phyloP scores from a whole-genome alignment of 2,888 invertebrate species.

The Ectemnius continuus region DNA sequence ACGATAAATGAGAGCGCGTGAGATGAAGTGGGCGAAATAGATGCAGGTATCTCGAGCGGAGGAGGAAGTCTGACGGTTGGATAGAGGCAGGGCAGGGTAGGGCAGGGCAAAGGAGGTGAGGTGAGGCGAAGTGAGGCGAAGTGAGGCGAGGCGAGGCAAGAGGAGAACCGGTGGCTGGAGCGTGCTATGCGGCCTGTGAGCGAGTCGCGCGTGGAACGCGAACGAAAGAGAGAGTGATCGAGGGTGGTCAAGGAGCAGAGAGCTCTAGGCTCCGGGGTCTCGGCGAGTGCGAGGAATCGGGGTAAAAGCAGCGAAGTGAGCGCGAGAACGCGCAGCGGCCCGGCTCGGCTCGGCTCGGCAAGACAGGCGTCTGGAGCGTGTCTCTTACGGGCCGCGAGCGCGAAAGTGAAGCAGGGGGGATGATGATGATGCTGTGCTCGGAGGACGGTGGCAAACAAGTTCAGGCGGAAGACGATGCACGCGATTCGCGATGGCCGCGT shows the following conservation, averaged over 20 bases:
- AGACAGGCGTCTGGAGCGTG: slow-evolving; percentile 3
- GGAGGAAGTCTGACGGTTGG: slow-evolving; percentile 1
- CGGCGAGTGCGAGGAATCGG: slow-evolving; percentile 29
- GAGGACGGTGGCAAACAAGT: too few relatives aligned
- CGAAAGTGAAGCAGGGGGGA: not conserved
- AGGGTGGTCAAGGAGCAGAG: slow-evolving; percentile 27
- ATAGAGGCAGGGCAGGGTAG: not conserved
- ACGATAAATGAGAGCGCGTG: slow-evolving; percentile 1
- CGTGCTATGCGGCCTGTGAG: slow-evolving; percentile 37
- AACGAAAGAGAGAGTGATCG: slow-evolving; percentile 61
- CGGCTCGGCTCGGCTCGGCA: slow-evolving; percentile 17
- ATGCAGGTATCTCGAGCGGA: not conserved
- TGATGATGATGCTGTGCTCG: too few relatives aligned
- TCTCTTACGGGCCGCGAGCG: not conserved
- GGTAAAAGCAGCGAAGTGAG: slow-evolving; percentile 22
- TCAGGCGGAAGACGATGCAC: not conserved
- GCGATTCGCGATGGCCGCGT: not conserved
- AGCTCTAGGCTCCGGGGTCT: slow-evolving; percentile 7
- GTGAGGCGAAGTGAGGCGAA: slow-evolving; percentile 3
- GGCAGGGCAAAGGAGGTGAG: slow-evolving; percentile 5
- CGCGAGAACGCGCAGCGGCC: slow-evolving; percentile 17
- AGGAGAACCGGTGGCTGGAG: slow-evolving; percentile 13
- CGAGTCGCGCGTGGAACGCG: slow-evolving; percentile 49
- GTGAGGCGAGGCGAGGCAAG: not conserved
- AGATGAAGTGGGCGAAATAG: not conserved